Base-by-base conservation (phyloP, 2,888 invertebrate genomes). In the Cryptus viduatorius region DNA sequence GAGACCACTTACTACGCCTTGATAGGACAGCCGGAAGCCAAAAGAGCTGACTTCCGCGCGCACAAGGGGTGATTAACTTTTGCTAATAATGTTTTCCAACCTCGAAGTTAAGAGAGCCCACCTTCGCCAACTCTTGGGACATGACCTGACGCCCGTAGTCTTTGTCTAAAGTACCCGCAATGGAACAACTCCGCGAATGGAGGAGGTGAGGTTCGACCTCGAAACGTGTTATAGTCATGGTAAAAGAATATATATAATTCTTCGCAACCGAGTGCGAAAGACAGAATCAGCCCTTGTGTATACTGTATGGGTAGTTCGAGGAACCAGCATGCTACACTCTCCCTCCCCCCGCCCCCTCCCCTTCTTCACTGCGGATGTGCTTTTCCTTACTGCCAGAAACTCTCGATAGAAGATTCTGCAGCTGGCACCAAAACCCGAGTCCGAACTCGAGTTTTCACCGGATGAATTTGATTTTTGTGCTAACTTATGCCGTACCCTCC, bases 21-120 rank as follows among this genome's bases (percentile, higher is more conserved):
- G 78, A 77, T 67, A 69, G 64, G 64, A 75, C 78, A 61, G 50
- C 42, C 61, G 53, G 31, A 61, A 73, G 73, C 73, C 73, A 73
- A 31, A 61, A 61, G 64, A 24, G 46, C 59, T 42, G 16, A 37
- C 16, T 48, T 4, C 29, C 46, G 50, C 31, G 79, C 59, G 61
- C 46, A 73, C 76, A 82, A 82, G 77, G 56, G 75, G 71, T 83
- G 84, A 87, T 83, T 86, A 87, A 87, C 87, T 84, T 37, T 85
- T 84, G 78, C 85, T 86, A 84, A 80, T 82, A 79, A 72, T 73
- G 73, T 73, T 46, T 48, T 16, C 8, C 44, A 29, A 61, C 31
- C 73, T 61, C 48, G 5, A 3, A 31, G 29, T 64, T 61, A 48
- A 48, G 50, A 48, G 50, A 59, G 59, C 59, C 14, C 72, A 29